Evolutionary conservation across 2,797 vertebrate genomes (phyloP).

Genomic region (Alfaro cultratus): DNA sequence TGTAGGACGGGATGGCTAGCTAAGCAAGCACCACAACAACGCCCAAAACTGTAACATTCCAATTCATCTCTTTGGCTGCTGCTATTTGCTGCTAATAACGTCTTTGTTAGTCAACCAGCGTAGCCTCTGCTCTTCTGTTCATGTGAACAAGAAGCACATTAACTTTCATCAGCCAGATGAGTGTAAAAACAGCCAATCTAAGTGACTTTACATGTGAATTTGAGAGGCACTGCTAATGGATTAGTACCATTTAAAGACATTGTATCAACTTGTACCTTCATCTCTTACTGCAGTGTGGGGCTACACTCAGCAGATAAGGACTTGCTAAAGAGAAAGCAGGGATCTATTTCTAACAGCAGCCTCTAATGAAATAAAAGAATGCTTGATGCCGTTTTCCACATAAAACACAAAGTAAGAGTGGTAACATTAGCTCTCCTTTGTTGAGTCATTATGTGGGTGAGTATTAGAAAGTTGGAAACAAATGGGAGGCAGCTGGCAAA

Average conservation of each 20-base stretch:
- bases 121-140: conserved; percentile 28
- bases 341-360: conserved; percentile 17
- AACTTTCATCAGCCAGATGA: conserved; percentile 54
- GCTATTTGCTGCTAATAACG: conserved; percentile 26
- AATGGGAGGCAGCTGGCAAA: neutral
- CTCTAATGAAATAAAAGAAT: conserved; percentile 27
- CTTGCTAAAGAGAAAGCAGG: conserved; percentile 18
- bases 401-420: conserved; percentile 9
- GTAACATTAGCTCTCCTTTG: conserved; percentile 19
- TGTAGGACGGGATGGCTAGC: conserved; percentile 23
- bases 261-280: conserved; percentile 41
- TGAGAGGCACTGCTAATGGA: too few species aligned
- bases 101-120: conserved; percentile 41
- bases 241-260: conserved; percentile 56
- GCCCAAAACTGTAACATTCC: conserved; percentile 29
- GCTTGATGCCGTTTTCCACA: conserved; percentile 15
- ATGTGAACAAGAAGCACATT: conserved; percentile 54
- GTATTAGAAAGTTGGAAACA: neutral
- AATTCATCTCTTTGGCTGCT: conserved; percentile 46
- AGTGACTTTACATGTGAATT: too few species aligned
- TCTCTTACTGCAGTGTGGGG: conserved; percentile 40
- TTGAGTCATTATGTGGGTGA: neutral
- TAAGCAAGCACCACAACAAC: conserved; percentile 28
- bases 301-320: conserved; percentile 55
- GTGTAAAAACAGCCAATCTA: conserved; percentile 7